Evolutionary conservation across 2,797 vertebrate species (phyloP).

Genomic region (Thripadectes ignobilis): DNA sequence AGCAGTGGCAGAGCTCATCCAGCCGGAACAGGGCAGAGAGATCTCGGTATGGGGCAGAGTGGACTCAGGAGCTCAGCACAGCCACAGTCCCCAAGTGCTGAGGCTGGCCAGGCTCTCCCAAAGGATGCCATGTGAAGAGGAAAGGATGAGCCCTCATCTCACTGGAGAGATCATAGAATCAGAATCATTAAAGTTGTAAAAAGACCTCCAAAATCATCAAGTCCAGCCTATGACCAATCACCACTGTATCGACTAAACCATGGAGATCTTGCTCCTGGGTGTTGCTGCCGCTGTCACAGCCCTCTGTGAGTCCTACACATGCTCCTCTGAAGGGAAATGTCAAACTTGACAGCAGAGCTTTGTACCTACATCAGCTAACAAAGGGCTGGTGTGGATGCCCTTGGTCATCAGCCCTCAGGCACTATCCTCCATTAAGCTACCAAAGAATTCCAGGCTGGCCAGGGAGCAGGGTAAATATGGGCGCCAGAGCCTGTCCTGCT

Average conservation of each 20-base stretch:
- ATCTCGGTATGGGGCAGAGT: rapidly evolving
- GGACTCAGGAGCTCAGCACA: not conserved
- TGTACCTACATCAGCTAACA: rapidly evolving
- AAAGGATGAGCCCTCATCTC: rapidly evolving
- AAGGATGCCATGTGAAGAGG: rapidly evolving
- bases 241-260: rapidly evolving
- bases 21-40: not conserved
- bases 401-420: rapidly evolving
- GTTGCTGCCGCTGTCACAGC: rapidly evolving
- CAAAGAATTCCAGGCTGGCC: rapidly evolving
- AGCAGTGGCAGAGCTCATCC: not conserved
- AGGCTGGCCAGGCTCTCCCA: not conserved
- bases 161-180: rapidly evolving
- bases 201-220: not conserved
- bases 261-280: rapidly evolving
- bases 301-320: rapidly evolving
- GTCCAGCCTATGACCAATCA: not conserved
- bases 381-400: not conserved
- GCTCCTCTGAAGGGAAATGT: not conserved
- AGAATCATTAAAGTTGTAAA: not conserved
- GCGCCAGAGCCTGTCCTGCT: not conserved
- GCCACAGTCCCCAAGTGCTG: rapidly evolving
- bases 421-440: rapidly evolving
- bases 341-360: rapidly evolving
- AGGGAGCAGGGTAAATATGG: not conserved